Evolutionary conservation across 2,113 vertebrate genomes (phyloP), one percentile per base, ranked within the genome.

Genomic region (Dendrocopos noguchii): DNA sequence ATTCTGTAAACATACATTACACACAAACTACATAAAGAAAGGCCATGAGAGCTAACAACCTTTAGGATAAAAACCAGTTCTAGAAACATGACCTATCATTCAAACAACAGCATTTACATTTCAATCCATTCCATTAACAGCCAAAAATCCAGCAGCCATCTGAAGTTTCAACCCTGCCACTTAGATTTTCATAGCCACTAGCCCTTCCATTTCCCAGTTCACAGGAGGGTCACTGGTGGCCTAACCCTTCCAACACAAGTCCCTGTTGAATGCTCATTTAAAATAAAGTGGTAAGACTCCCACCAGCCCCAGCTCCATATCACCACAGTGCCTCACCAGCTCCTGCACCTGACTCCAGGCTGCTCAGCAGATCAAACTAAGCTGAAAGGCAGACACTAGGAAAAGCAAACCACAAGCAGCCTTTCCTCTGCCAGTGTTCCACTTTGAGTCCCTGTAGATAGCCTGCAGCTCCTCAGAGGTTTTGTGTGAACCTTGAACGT

Each of bases 1-100:
- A 47, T 6, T 56, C 53, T 82, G 15, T 25, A 84, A 84, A 63
- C 65, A 50, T 3, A 4, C n/a, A 52, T 64, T 59, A 17, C 15
- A 25, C 44, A 29, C 47, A 36, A 22, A 68, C 14, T 57, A 57
- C 44, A 68, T 34, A 73, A 85, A 80, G 50, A 53, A 88, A 56
- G 50, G 28, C 1, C 12, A 28, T 0, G 0, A 81, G 6, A 57
- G 4, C 12, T 46, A 73, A 44, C 5, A 76, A 63, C 0, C 2
- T 44, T 71, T 36, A 74, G 33, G 61, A 67, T 12, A n/a, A 75
- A 78, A 92, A 78, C 47, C 9, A 64, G 31, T 67, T 67, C 4
- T 5, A 72, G 44, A 84, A 68, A 56, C 3, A 3, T 36, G 29
- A 92, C 27, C 50, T 68, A 19, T 15, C 16, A 65, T 39, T 73